A percentile compares a stretch with the other conserved stretches of the same genome.
phyloP scores from a whole-genome alignment of 1,140 invertebrate genomes.

The Augochlora pura region DNA sequence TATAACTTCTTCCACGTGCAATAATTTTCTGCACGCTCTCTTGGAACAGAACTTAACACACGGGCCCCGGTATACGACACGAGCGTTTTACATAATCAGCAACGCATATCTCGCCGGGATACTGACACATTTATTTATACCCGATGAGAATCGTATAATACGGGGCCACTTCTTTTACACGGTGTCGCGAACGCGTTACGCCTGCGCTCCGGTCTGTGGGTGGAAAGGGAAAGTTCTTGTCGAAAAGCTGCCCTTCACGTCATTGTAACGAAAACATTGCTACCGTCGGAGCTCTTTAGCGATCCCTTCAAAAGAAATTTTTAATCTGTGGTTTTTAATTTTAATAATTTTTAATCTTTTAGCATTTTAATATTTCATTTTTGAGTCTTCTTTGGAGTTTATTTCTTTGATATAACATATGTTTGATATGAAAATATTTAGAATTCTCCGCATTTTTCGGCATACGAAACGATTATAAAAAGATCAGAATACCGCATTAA shows the following conservation, averaged over 20 bases:
- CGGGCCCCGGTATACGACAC: constrained; percentile 18
- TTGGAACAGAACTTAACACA: constrained; percentile 32
- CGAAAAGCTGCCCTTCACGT: neutral
- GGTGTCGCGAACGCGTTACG: neutral
- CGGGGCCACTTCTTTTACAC: neutral
- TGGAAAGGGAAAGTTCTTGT: neutral
- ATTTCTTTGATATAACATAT: no score
- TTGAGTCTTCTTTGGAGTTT: no score
- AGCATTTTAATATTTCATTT: no score
- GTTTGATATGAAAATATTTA: no score
- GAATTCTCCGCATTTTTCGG: no score
- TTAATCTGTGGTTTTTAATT: no score
- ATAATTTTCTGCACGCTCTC: constrained; percentile 24
- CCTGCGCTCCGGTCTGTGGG: neutral
- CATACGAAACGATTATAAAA: no score
- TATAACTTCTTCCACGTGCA: constrained; percentile 12
- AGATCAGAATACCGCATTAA: no score
- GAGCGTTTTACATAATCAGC: constrained; percentile 44
- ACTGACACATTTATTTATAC: constrained; percentile 12
- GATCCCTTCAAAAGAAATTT: no score
- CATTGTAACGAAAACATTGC: neutral
- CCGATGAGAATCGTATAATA: constrained; percentile 10
- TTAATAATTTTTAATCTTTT: no score
- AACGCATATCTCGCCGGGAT: constrained; percentile 30
- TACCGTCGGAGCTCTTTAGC: no score